A percentile compares a stretch with the other conserved stretches of the same genome.
phyloP scores from a whole-genome alignment of 2,113 vertebrate species.

The Pholis gunnellus region DNA sequence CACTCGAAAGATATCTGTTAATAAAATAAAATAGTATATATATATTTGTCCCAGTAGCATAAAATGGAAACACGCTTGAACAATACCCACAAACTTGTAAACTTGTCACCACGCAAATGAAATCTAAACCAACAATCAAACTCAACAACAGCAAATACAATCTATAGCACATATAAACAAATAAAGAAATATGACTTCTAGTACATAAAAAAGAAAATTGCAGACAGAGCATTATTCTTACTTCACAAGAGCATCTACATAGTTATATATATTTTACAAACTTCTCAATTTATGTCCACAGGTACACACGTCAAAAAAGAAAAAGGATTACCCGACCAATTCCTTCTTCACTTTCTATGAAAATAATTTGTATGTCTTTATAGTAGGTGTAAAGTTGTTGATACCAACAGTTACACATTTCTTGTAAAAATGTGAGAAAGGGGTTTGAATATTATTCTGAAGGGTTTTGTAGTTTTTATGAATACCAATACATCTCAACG shows the following conservation, averaged over 20 bases:
- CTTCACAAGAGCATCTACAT: background rate
- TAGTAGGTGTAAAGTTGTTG: background rate
- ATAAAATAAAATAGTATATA: too few relatives aligned
- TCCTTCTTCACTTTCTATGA: background rate
- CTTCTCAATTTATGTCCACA: background rate
- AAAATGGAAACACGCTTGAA: background rate
- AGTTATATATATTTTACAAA: conserved; percentile 10
- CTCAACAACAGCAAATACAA: background rate
- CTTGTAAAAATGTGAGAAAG: background rate
- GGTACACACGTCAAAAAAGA: background rate
- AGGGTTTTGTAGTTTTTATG: background rate
- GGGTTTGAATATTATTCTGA: background rate
- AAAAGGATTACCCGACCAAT: background rate
- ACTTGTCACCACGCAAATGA: too few relatives aligned
- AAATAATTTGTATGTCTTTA: background rate
- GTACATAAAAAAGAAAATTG: background rate
- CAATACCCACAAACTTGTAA: background rate
- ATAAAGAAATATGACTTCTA: background rate
- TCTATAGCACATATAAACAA: background rate
- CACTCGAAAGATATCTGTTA: too few relatives aligned
- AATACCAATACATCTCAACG: background rate
- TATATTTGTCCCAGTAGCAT: too few relatives aligned
- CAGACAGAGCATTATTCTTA: background rate
- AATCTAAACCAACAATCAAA: too few relatives aligned
- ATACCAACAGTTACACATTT: background rate